phyloP scores from a whole-genome alignment of 92 coral and sea anemone genomes.

The Porites divaricata region DNA sequence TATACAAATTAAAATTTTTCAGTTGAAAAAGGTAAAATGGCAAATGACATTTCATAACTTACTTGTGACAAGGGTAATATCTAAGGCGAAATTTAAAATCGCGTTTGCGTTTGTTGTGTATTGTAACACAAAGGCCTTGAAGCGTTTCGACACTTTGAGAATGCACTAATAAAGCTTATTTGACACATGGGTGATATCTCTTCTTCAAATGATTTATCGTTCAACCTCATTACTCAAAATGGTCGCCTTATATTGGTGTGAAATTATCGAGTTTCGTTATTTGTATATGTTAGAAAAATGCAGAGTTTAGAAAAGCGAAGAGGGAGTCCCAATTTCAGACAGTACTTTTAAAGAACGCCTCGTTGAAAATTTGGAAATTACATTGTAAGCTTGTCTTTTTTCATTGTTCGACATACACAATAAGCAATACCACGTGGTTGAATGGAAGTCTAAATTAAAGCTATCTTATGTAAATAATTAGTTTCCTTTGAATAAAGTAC shows the following conservation, averaged over 20 bases:
- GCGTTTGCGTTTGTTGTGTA: no score
- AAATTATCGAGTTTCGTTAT: background rate
- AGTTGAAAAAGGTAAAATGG: background rate
- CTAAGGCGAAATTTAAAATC: constrained; percentile 8
- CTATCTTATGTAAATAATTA: constrained; percentile 21
- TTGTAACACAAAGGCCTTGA: constrained; percentile 7
- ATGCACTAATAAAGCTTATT: constrained; percentile 14
- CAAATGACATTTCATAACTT: constrained; percentile 5
- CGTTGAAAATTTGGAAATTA: constrained; percentile 21
- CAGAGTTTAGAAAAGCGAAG: background rate
- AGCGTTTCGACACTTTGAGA: constrained; percentile 19
- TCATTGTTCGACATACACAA: constrained; percentile 34
- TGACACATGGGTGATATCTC: constrained; percentile 4
- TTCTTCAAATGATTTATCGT: background rate
- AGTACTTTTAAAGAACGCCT: background rate
- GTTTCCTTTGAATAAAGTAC: constrained; percentile 4
- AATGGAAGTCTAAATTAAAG: constrained; percentile 27
- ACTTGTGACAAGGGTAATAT: constrained; percentile 4
- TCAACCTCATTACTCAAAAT: background rate
- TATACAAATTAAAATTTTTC: background rate
- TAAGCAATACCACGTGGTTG: constrained; percentile 30
- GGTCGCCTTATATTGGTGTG: background rate
- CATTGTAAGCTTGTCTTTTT: constrained; percentile 4
- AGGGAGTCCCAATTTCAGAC: background rate
- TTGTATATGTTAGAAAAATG: background rate